These are phyloP conservation scores for Eucera pruinosa DNA, from an alignment of 2,888 invertebrate genomes.

Conservation along the genomic window DNA sequence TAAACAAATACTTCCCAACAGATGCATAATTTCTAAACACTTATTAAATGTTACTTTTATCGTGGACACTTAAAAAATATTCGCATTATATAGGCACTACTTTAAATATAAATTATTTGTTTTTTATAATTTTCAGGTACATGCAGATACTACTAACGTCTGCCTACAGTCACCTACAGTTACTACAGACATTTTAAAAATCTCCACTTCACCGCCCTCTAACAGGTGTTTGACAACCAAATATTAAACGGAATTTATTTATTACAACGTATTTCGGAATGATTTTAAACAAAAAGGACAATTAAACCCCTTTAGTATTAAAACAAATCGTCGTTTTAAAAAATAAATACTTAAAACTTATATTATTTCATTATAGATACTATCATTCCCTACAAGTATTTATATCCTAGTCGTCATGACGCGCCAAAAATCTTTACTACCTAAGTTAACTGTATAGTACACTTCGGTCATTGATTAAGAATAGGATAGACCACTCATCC, in stretches of 20 bases:
- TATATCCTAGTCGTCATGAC: neutral
- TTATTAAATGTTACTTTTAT: neutral
- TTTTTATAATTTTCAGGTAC: slow-evolving; percentile 12
- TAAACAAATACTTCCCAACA: neutral
- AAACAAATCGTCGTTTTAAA: neutral
- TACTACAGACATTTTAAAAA: slow-evolving; percentile 43
- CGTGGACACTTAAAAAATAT: neutral
- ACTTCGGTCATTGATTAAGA: neutral
- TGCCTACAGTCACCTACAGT: slow-evolving; percentile 48
- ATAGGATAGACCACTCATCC: too few species aligned
- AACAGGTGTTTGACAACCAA: neutral
- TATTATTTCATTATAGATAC: neutral
- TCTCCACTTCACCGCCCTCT: slow-evolving; percentile 28
- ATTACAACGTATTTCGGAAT: slow-evolving; percentile 5
- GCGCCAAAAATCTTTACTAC: neutral
- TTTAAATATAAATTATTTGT: slow-evolving; percentile 17
- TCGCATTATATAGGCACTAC: neutral
- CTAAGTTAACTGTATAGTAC: too few species aligned
- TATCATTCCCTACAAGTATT: neutral
- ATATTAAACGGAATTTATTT: slow-evolving; percentile 16
- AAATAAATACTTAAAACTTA: neutral
- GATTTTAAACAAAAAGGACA: neutral
- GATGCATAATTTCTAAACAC: slow-evolving; percentile 3
- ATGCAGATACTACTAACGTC: slow-evolving; percentile 25
- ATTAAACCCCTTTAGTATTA: neutral